A percentile compares a stretch with the other conserved stretches of the same genome.
Evolutionary conservation across 2,797 vertebrate genomes (phyloP).

Genomic region (Mus minutoides): DNA sequence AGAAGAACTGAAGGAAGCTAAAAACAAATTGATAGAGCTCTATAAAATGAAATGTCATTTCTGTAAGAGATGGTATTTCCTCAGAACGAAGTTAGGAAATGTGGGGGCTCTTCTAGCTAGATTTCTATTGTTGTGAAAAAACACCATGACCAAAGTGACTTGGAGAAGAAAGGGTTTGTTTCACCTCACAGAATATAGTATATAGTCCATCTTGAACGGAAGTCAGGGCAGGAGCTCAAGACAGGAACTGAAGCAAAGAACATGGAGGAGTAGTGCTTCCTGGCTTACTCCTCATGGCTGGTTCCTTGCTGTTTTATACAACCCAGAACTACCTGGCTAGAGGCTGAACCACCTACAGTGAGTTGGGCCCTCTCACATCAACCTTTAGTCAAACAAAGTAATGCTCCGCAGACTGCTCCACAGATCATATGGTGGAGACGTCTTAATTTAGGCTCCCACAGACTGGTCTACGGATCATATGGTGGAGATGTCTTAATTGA

Average conservation of each 20-base stretch:
- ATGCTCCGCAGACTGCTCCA: no score
- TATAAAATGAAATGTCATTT: conserved; percentile 25
- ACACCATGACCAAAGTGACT: neutral
- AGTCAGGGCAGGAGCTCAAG: neutral
- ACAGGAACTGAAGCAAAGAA: neutral
- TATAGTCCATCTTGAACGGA: neutral
- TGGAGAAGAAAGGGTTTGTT: no score
- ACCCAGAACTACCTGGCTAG: neutral
- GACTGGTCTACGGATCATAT: no score
- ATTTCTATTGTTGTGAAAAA: neutral
- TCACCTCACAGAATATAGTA: neutral
- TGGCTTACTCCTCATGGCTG: neutral
- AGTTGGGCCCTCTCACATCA: no score
- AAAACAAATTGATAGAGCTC: conserved; percentile 15
- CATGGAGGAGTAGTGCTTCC: neutral
- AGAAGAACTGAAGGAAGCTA: conserved; percentile 46
- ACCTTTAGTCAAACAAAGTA: neutral
- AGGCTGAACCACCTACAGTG: neutral
- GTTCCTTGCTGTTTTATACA: neutral
- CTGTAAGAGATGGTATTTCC: neutral
- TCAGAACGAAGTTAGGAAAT: conserved; percentile 36
- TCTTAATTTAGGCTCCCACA: neutral
- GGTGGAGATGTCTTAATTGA: neutral
- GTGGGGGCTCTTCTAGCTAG: neutral
- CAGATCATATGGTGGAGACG: no score